phyloP scores from a whole-genome alignment of 2,113 vertebrate genomes.

The Scytalopus superciliaris region DNA sequence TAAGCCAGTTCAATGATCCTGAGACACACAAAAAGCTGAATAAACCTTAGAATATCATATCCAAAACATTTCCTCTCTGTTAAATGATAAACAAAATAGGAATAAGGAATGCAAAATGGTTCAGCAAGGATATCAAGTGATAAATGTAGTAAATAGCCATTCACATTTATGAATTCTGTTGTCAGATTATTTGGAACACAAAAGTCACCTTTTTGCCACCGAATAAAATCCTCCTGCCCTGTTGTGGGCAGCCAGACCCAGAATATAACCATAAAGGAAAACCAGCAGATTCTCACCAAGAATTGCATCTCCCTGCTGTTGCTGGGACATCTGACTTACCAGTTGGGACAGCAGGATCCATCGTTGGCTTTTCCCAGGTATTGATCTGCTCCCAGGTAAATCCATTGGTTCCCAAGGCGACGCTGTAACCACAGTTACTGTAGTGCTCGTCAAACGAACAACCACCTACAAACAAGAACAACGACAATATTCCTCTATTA shows the following conservation, averaged over 20 bases:
- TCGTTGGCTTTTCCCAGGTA: slow-evolving; percentile 93
- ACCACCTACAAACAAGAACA: slow-evolving; percentile 79
- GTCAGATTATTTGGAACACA: background rate
- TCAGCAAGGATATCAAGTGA: background rate
- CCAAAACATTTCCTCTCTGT: background rate
- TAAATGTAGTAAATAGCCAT: background rate
- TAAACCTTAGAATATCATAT: background rate
- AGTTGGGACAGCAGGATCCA: slow-evolving; percentile 89
- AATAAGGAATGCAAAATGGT: background rate
- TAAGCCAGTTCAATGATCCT: background rate
- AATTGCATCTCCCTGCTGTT: accelerated
- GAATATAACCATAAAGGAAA: accelerated
- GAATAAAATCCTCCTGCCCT: background rate
- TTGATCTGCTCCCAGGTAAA: slow-evolving; percentile 98
- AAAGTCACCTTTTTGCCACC: background rate
- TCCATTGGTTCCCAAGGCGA: slow-evolving; percentile 93
- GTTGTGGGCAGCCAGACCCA: background rate
- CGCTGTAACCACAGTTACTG: slow-evolving; percentile 92
- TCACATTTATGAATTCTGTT: background rate
- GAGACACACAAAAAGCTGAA: background rate
- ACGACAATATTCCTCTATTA: slow-evolving; percentile 48
- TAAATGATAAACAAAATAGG: background rate
- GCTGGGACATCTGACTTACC: slow-evolving; percentile 71
- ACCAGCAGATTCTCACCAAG: background rate
- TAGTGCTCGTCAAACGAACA: slow-evolving; percentile 95